Conservation (phyloP, 2,797 vertebrate genomes). For the Squalus acanthias region DNA sequence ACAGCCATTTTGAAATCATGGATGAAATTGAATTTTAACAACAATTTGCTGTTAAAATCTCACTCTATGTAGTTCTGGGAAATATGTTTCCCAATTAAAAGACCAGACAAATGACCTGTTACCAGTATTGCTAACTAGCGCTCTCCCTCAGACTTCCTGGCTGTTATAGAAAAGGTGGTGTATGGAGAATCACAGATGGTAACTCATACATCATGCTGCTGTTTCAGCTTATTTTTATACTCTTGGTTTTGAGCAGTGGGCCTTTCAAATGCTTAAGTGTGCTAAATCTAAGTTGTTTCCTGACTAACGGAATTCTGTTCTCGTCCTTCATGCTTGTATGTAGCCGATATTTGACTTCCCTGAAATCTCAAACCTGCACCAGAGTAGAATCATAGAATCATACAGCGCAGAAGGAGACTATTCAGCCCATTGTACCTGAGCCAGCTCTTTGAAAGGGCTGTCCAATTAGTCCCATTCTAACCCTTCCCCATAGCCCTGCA, state of each 20-base stretch:
- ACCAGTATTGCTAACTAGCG: background rate
- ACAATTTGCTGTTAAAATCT: background rate
- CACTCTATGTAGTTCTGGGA: background rate
- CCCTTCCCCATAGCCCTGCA: too few relatives aligned
- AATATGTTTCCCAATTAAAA: background rate
- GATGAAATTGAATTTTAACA: background rate
- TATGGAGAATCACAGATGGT: background rate
- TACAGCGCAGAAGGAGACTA: background rate
- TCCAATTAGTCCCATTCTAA: too few relatives aligned
- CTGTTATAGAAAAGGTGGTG: background rate
- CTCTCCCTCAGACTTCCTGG: background rate
- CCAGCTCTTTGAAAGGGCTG: too few relatives aligned
- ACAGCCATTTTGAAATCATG: background rate
- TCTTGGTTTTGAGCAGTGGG: background rate
- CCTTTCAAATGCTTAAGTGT: background rate
- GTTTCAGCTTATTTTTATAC: background rate
- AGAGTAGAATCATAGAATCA: background rate
- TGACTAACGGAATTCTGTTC: background rate
- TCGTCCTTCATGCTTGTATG: background rate
- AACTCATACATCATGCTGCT: background rate
- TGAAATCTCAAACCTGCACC: background rate
- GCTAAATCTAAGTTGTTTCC: background rate
- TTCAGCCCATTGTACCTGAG: too few relatives aligned
- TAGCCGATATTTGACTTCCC: background rate
- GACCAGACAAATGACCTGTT: background rate